phyloP scores from a whole-genome alignment of 2,113 vertebrate species.

The Arvicanthis niloticus region DNA sequence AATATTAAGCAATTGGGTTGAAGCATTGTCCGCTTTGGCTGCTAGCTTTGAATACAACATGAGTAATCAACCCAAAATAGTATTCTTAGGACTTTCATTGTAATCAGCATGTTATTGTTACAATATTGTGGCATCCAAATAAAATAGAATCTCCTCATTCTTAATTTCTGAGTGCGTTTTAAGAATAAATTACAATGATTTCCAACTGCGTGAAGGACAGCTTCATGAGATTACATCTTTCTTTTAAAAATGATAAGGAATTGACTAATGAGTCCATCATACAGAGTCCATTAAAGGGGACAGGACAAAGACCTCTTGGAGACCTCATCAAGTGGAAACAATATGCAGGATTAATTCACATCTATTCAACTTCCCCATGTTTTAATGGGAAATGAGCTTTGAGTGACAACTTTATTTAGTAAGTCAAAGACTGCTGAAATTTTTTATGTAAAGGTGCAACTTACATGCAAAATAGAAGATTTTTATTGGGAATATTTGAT shows the following conservation, averaged over 20 bases:
- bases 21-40: conserved; percentile 56
- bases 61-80: conserved; percentile 73
- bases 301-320: conserved; percentile 85
- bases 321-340: conserved; percentile 85
- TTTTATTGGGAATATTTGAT: conserved; percentile 83
- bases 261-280: conserved; percentile 86
- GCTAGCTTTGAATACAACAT: conserved; percentile 69
- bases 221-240: conserved; percentile 79
- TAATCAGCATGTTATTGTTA: conserved; percentile 77
- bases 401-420: conserved; percentile 89
- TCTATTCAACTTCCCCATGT: conserved; percentile 80
- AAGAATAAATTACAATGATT: conserved; percentile 90
- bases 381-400: conserved; percentile 82
- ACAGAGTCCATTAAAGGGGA: conserved; percentile 85
- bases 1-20: conserved; percentile 60
- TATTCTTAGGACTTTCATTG: conserved; percentile 58
- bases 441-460: conserved; percentile 85
- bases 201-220: conserved; percentile 75
- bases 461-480: conserved; percentile 75
- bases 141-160: conserved; percentile 61
- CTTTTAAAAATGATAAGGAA: conserved; percentile 86
- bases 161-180: conserved; percentile 84
- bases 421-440: conserved; percentile 82
- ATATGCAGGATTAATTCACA: conserved; percentile 86
- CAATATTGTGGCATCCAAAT: conserved; percentile 69